Base-by-base conservation (phyloP, 2,113 vertebrate genomes). In the Neogobius melanostomus region DNA sequence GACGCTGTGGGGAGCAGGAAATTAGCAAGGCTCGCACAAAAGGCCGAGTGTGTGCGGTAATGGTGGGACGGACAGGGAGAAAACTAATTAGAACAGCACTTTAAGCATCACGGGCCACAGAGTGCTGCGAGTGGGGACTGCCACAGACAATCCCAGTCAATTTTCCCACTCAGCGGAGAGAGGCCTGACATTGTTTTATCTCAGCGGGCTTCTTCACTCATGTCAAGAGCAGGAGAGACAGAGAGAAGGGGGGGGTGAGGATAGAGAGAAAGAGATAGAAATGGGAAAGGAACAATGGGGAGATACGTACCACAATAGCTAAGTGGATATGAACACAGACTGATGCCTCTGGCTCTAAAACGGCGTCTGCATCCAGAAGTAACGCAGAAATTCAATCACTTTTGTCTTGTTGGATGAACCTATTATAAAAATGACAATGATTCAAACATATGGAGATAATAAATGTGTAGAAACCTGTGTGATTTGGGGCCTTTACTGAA, bases 51-150 rank as follows among this genome's bases (percentile, higher is more conserved):
- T 75, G 74, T 76, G 74, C 57, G 47, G 57, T 52, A 49, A 74
- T 66, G 68, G 67, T 75, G 77, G 53, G 66, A 68, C 48, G 63
- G 74, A 79, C 64, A 76, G 75, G 74, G 70, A 53, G 73, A 84
- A 91, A 90, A 88, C 83, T 88, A 90, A 91, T 91, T 90, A 89
- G 85, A 71, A 17, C 88, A 88, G 85, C 88, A 90, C 82, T 90
- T 88, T 87, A 78, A 86, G 88, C 85, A 90, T 90, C 88, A 84
- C 68, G 75, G 85, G 74, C 85, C 78, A 83, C 77, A 86, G 87
- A 82, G 84, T 86, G 85, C 82, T 85, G 79, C 69, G 15, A 87
- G 82, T 80, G 69, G 79, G 77, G 85, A 85, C 85, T 87, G 89
- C 86, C 89, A 89, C 72, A 88, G 85, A 91, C 89, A 85, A 89